Evolutionary conservation across 2,888 invertebrate genomes (phyloP).

Genomic region (Chirona hameri): DNA sequence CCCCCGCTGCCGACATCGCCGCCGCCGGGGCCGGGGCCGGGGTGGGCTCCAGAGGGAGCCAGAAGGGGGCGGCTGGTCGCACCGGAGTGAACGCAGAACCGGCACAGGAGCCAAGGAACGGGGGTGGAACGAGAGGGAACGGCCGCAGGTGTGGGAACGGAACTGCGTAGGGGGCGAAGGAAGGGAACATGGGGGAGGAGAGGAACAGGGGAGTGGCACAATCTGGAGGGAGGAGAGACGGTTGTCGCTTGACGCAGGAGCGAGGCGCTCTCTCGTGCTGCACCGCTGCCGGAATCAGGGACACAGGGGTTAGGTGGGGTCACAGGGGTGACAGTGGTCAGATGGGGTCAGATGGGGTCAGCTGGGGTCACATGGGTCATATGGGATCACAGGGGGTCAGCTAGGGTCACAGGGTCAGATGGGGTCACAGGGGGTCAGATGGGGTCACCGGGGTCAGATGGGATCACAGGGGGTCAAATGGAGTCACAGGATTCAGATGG

Average conservation of each 20-base stretch:
- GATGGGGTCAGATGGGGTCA: no score
- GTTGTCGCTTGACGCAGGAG: conserved; percentile 37
- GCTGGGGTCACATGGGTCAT: no score
- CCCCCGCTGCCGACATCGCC: background rate
- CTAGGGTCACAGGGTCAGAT: no score
- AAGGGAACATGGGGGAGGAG: conserved; percentile 37
- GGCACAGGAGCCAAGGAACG: conserved; percentile 37
- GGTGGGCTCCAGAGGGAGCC: conserved; percentile 5
- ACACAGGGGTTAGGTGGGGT: no score
- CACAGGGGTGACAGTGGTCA: no score
- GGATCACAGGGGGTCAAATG: no score
- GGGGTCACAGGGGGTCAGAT: no score
- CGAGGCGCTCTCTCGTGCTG: conserved; percentile 86
- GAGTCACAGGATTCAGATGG: no score
- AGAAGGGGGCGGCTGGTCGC: conserved; percentile 26
- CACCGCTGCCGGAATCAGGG: conserved; percentile 61
- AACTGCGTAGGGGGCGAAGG: conserved; percentile 36
- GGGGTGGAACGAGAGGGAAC: conserved; percentile 37
- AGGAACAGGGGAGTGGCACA: background rate
- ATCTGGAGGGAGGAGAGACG: background rate
- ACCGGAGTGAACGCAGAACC: conserved; percentile 39
- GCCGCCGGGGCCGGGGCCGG: background rate
- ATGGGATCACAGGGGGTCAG: no score
- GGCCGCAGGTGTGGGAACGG: conserved; percentile 35
- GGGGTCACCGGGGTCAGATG: no score